Percentiles rank a stretch among this genome's conserved stretches.
These are phyloP conservation scores for Portevinia maculata DNA, from an alignment of 2,888 invertebrate genomes.

Conservation along the genomic window DNA sequence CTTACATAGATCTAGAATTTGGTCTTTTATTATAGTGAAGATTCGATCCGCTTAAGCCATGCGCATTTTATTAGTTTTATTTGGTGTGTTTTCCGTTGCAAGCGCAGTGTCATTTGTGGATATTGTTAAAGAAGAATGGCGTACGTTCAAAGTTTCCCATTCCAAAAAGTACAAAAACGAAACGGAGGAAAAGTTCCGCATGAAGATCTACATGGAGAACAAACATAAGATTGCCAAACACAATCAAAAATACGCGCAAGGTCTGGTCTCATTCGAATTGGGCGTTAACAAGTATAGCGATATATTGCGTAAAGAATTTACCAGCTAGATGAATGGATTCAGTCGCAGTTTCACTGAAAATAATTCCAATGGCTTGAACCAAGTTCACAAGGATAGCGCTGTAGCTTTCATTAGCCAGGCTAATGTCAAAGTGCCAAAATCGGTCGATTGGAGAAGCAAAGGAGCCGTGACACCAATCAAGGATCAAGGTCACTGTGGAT, in stretches of 20 bases:
- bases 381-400: conserved; percentile 75
- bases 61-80: too few species aligned
- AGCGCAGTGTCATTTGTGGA: too few species aligned
- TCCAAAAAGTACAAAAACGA: conserved; percentile 87
- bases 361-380: conserved; percentile 13
- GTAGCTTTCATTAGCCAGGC: conserved; percentile 80
- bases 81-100: too few species aligned
- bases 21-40: not conserved
- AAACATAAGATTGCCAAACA: conserved; percentile 92
- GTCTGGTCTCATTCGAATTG: conserved; percentile 87
- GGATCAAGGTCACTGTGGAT: conserved; percentile 95
- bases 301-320: conserved; percentile 93
- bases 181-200: conserved; percentile 91
- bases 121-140: too few species aligned
- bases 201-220: conserved; percentile 96
- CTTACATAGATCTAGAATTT: conserved; percentile 15
- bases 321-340: conserved; percentile 87
- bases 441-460: conserved; percentile 92
- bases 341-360: conserved; percentile 82
- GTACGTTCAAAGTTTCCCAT: too few species aligned
- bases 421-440: conserved; percentile 87
- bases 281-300: conserved; percentile 93
- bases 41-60: too few species aligned
- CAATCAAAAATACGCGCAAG: conserved; percentile 89
- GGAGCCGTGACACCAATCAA: conserved; percentile 95